Evolutionary conservation across 2,888 invertebrate genomes (phyloP).

Genomic region (Hypena proboscidalis): DNA sequence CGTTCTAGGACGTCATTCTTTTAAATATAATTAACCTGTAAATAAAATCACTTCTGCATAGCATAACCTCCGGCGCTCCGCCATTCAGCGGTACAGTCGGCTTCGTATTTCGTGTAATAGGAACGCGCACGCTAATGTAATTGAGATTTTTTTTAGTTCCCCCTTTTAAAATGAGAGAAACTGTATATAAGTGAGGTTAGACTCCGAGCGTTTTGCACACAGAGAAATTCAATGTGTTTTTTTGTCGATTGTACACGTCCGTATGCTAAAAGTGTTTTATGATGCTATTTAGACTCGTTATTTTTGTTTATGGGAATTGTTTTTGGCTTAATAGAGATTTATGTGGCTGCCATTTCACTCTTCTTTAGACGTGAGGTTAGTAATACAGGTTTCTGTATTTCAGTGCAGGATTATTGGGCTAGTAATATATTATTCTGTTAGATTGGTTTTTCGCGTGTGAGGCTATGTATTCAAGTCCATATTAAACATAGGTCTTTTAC

Average conservation of each 20-base stretch:
- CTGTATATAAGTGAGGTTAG: conserved; percentile 56
- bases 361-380: conserved; percentile 1
- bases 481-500: no score
- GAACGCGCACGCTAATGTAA: conserved; percentile 73
- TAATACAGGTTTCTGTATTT: not conserved
- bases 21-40: conserved; percentile 44
- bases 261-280: conserved; percentile 47
- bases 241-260: conserved; percentile 40
- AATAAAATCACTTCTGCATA: conserved; percentile 40
- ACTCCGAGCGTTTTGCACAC: conserved; percentile 35
- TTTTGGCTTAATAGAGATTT: conserved; percentile 37
- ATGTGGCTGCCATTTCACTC: conserved; percentile 10
- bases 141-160: conserved; percentile 65
- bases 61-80: conserved; percentile 27
- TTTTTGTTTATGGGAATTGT: conserved; percentile 42
- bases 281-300: conserved; percentile 46
- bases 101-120: conserved; percentile 62
- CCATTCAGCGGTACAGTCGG: conserved; percentile 35
- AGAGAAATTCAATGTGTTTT: conserved; percentile 34
- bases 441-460: no score
- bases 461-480: no score
- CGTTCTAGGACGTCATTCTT: conserved; percentile 24
- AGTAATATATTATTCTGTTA: no score
- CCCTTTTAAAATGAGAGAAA: conserved; percentile 60
- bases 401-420: no score